Evolutionary conservation across 2,888 invertebrate species (phyloP).

Genomic region (Caenorhabditis drosophilae): DNA sequence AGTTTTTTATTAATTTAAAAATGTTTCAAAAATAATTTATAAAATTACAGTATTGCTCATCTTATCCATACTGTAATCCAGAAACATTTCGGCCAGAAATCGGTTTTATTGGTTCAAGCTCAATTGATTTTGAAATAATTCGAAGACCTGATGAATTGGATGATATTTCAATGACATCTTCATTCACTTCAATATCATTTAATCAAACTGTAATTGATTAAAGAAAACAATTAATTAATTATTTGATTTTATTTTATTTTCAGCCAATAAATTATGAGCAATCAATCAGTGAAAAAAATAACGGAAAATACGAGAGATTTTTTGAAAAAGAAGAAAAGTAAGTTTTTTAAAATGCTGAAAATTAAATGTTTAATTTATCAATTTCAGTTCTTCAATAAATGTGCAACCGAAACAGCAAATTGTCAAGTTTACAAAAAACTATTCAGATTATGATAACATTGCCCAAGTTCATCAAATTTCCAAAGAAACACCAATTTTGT

Average conservation of each 20-base stretch:
- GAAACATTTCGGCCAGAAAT: constrained; percentile 16
- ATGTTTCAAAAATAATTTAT: background rate
- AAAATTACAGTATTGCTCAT: constrained; percentile 16
- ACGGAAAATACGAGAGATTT: too few species aligned
- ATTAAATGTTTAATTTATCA: too few species aligned
- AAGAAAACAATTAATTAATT: too few species aligned
- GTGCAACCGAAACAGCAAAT: constrained; percentile 23
- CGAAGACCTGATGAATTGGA: constrained; percentile 9
- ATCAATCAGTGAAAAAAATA: background rate
- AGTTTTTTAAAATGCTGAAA: constrained; percentile 5
- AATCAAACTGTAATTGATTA: constrained; percentile 28
- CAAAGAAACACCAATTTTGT: constrained; percentile 20
- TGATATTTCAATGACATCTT: constrained; percentile 11
- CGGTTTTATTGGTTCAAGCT: constrained; percentile 10
- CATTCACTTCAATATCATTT: constrained; percentile 14
- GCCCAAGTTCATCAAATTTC: constrained; percentile 2
- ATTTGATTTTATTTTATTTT: constrained; percentile 4
- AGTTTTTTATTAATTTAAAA: too few species aligned
- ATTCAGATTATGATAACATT: constrained; percentile 8
- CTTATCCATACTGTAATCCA: constrained; percentile 33
- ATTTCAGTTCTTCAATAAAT: too few species aligned
- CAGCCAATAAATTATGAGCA: constrained; percentile 14
- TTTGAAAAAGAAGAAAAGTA: background rate
- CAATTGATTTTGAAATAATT: constrained; percentile 1
- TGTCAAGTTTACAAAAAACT: constrained; percentile 19